Base-by-base conservation (phyloP, 2,888 invertebrate species). In the Sinodicranocentrus sp. region DNA sequence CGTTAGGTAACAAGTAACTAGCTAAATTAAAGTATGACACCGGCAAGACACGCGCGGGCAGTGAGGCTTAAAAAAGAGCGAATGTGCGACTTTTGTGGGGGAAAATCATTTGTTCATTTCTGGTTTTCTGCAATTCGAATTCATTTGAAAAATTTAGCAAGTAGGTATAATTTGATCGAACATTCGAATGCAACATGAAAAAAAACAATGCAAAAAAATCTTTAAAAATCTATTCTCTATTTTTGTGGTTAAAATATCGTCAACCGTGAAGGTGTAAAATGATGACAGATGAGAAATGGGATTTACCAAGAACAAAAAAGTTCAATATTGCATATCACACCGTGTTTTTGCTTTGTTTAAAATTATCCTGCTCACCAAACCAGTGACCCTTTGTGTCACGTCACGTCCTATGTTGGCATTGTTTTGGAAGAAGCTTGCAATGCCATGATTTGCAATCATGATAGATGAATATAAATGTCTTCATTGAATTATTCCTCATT, bases 361-460 rank as follows among this genome's bases (percentile, higher is more conserved):
- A n/a, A n/a, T n/a, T n/a, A n/a, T n/a, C 5, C 33, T 33, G 33
- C 33, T 33, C 33, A 33, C 33, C 33, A 33, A 33, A 33, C 3
- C 3, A 33, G 33, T 33, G 33, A 33, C 33, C 33, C 3, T 10
- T 10, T 33, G 33, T n/a, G n/a, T n/a, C 33, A 33, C 10, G 33
- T 33, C 33, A 33, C 33, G 33, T 33, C 33, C 33, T 33, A 33
- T 33, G 33, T 33, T 10, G 3, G 33, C 3, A 33, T 6, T 33
- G 33, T 10, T 8, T n/a, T 52, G 6, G 6, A n/a, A 52, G 48
- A 48, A 48, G 13, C 17, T 52, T 52, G 52, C 52, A 52, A 52
- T 52, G 71, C 48, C 15, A 26, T 33, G 33, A 39, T 28, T 28
- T 65, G 65, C 65, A 65, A 63, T 63, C 10, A 26, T n/a, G 15